Base-by-base conservation (phyloP, 53 echinoderm and acorn worm genomes). In the Zoroaster sp. region DNA sequence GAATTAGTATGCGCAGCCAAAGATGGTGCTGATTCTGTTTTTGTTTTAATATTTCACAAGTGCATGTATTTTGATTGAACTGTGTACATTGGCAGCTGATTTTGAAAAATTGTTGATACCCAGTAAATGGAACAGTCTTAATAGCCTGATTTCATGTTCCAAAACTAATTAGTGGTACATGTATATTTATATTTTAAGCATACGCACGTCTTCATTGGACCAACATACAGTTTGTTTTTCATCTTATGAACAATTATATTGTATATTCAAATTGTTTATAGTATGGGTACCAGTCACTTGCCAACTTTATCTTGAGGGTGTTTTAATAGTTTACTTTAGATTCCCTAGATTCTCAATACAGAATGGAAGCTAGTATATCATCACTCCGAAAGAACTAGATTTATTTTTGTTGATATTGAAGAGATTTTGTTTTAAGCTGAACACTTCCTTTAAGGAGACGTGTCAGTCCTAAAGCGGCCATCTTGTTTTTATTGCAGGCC, bases 41-140 rank as follows among this genome's bases (percentile, higher is more conserved):
- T 17, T 51, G 31, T 17, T 76, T 4, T 40, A 25, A 46, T 32
- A 17, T 51, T 37, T 76, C 47, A 17, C 47, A 76, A 47, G 52
- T 76, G 76, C 76, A 51, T 47, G 52, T 76, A 34, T 76, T 47
- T 59, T 59, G 38, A 36, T 51, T 79, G 65, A 63, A 40, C 13
- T 13, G 41, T 79, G 79, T 79, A 79, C 79, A 38, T 79, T 51
- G 45, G 79, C 79, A 79, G 79, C 79, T 79, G 79, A 79, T 59
- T 59, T 59, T 28, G 63, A 59, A 59, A 11, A 59, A 59, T 59
- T 25, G 10, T 25, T 59, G 28, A 59, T 59, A 25, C 9, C 23
- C 63, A 59, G 23, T 25, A 25, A n/a, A 28, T 59, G 28, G 10
- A 8, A 59, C 23, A 59, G n/a, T n/a, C n/a, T n/a, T n/a, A n/a